Evolutionary conservation across 92 coral and sea anemone genomes (phyloP), one percentile per base, ranked within the genome.

Genomic region (Epizoanthus illoricatus): DNA sequence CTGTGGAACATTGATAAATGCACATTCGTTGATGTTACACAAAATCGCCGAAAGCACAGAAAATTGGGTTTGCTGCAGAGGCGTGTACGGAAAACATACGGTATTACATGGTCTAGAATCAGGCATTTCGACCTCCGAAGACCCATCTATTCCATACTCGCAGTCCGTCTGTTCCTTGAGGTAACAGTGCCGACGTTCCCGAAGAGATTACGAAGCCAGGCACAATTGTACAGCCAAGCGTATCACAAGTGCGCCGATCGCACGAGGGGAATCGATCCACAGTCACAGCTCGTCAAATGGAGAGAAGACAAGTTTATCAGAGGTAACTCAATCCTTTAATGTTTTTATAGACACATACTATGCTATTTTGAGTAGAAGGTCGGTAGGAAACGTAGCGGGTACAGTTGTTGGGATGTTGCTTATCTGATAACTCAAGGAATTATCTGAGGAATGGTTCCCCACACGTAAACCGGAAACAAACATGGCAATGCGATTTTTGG

Each of bases 51-150:
- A 60, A 93, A 88, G 79, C 85, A 93, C 86, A 92, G 87, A 65
- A 86, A 88, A 66, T 82, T 97, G 84, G 93, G 89, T 58, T 84
- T 79, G 23, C 80, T 97, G 49, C 99, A 91, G 21, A 97, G 92
- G 72, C 88, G 79, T 47, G 97, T 97, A 20, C 98, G 99, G 10
- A 97, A 95, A 47, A 90, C 90, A 39, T 89, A 91, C 79, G 99
- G 99, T 11, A 91, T 97, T 33, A 94, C 94, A 40, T 97, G 99
- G 99, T 90, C 98, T 58, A 90, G 91, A 79, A 87, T 97, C 63
- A 82, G 91, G 18, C 92, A 94, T 79, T 85, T 80, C 62, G 97
- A 97, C 88, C 79, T 97, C 55, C 86, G 91, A 60, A 86, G 99
- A 69, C 99, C 99, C 9, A 87, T 97, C 47, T 97, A 97, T 81